Evolutionary conservation across 2,113 vertebrate genomes (phyloP), one percentile per base, ranked within the genome.

Genomic region (Quiscalus mexicanus): DNA sequence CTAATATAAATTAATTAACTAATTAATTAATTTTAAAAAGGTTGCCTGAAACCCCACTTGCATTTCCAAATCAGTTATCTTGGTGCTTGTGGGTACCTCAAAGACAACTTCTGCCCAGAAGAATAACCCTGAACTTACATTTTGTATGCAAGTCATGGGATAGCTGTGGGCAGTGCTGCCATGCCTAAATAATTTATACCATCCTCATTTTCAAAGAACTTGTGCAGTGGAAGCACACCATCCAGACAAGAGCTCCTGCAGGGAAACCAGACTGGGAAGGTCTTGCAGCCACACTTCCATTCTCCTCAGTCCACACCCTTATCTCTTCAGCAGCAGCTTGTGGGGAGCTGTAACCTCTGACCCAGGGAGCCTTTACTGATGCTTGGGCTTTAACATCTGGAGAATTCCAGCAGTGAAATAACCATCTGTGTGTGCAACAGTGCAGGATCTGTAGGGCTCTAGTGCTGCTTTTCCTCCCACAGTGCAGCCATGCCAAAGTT

Each of bases 301-400:
- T 68, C 55, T 62, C 56, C 60, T 81, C 17, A 55, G 58, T 7
- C 56, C 64, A 31, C 16, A 39, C 17, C 30, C 30, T 87, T 87
- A 89, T 91, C 90, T 64, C 49, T 64, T 22, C 84, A 44, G 52
- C 62, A 82, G 65, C 95, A 95, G 77, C 93, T 91, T 84, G 60
- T 6, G 33, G 65, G 64, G 45, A 90, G 25, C 69, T 8, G 21
- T 19, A 47, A 56, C 79, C 71, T 76, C 63, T 45, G 75, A 63
- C 73, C 62, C 70, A 27, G 13, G 21, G 17, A 90, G 45, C 37
- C 42, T 9, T 33, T 62, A 28, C n/a, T 39, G 39, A 27, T 41
- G 50, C 67, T 62, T 0, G 0, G 12, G 45, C 25, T 69, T 31
- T 18, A 50, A 37, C 30, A 7, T 10, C 75, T 73, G 47, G 59